Evolutionary conservation across 2,888 invertebrate species (phyloP).

Genomic region (Camponotus fellah): DNA sequence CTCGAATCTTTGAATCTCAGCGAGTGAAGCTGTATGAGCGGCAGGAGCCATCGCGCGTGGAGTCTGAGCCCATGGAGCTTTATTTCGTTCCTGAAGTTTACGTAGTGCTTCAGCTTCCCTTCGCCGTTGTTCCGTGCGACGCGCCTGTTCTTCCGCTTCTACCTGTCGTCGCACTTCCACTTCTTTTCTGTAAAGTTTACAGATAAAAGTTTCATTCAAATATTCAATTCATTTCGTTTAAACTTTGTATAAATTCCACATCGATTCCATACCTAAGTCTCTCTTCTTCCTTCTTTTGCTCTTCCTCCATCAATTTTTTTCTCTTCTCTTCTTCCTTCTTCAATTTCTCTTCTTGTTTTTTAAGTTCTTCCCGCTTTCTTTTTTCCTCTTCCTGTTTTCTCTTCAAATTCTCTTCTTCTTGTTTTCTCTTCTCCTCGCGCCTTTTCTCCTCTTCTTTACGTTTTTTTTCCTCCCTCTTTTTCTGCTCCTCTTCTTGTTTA

Average conservation of each 20-base stretch:
- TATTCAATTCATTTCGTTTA: neutral
- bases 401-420: slow-evolving; percentile 84
- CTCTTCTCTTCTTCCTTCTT: slow-evolving; percentile 87
- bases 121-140: slow-evolving; percentile 86
- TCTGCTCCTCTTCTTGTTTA: slow-evolving; percentile 87
- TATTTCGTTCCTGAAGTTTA: slow-evolving; percentile 86
- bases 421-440: slow-evolving; percentile 86
- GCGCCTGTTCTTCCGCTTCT: slow-evolving; percentile 83
- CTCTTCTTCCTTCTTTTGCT: slow-evolving; percentile 82
- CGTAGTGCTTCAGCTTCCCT: slow-evolving; percentile 86
- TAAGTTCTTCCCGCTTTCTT: slow-evolving; percentile 83
- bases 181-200: slow-evolving; percentile 76
- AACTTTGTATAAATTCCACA: slow-evolving; percentile 16
- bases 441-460: slow-evolving; percentile 87
- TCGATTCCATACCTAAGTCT: slow-evolving; percentile 78
- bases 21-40: slow-evolving; percentile 85
- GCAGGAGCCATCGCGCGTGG: slow-evolving; percentile 83
- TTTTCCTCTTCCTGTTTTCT: slow-evolving; percentile 86
- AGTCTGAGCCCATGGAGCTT: slow-evolving; percentile 88
- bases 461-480: slow-evolving; percentile 87
- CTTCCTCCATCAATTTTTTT: slow-evolving; percentile 86
- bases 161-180: slow-evolving; percentile 78
- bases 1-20: slow-evolving; percentile 88
- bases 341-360: slow-evolving; percentile 84
- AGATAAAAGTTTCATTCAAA: slow-evolving; percentile 8